Conservation (phyloP, 2,888 invertebrate genomes). For the Chymomyza fuscimana region DNA sequence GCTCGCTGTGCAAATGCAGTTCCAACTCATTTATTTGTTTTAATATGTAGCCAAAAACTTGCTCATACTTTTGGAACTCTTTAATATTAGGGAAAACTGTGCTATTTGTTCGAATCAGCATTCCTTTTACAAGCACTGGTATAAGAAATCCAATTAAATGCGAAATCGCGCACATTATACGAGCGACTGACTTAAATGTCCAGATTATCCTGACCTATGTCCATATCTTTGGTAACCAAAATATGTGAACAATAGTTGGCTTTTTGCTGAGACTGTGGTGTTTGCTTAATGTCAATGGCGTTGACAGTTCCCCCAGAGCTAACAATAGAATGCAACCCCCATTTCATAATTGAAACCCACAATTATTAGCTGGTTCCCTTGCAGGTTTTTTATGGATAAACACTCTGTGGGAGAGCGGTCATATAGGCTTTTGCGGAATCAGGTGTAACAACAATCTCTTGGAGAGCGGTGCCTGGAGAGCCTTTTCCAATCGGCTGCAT, state of each 20-base stretch:
- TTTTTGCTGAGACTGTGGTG: constrained; percentile 31
- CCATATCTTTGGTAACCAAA: constrained; percentile 25
- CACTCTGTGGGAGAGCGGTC: neutral
- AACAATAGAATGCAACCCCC: constrained; percentile 19
- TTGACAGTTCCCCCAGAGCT: constrained; percentile 31
- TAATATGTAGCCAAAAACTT: constrained; percentile 40
- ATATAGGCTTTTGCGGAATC: neutral
- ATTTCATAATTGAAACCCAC: constrained; percentile 30
- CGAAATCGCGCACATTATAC: constrained; percentile 43
- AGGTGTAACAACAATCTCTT: neutral
- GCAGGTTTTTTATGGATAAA: constrained; percentile 36
- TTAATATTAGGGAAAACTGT: neutral
- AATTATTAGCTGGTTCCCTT: constrained; percentile 58
- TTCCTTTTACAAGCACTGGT: constrained; percentile 23
- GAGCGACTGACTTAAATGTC: constrained; percentile 41
- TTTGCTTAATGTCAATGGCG: constrained; percentile 54
- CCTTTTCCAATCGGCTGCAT: no score
- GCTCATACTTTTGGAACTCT: neutral
- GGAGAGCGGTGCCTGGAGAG: no score
- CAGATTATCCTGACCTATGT: constrained; percentile 36
- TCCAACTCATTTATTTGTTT: constrained; percentile 49
- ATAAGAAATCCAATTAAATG: constrained; percentile 50
- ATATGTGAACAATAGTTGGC: constrained; percentile 47
- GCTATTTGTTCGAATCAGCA: neutral
- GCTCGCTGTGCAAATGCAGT: constrained; percentile 45